A percentile compares a stretch with the other conserved stretches of the same genome.
Conservation (phyloP, 2,888 invertebrate species). For the Drosophila monieri region DNA sequence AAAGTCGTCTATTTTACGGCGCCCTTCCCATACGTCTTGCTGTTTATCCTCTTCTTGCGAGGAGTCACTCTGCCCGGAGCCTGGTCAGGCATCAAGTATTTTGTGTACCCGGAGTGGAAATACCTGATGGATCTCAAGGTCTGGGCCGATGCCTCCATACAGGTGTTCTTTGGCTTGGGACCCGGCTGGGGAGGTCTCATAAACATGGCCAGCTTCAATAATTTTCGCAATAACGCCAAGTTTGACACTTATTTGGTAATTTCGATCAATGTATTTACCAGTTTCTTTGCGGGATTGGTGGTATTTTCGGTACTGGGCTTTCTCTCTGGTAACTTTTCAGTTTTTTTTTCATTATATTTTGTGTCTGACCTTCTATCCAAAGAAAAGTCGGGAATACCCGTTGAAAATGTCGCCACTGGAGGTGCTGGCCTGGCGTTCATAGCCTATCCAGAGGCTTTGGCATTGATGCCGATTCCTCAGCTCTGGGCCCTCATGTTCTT, state of each 20-base stretch:
- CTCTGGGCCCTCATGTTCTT: constrained; percentile 92
- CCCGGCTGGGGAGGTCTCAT: constrained; percentile 94
- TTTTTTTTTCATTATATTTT: background rate
- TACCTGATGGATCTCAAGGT: constrained; percentile 91
- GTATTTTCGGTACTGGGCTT: constrained; percentile 92
- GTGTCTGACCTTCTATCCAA: background rate
- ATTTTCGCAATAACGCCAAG: constrained; percentile 89
- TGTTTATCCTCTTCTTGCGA: constrained; percentile 89
- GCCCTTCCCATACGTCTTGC: constrained; percentile 91
- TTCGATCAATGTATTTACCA: constrained; percentile 89
- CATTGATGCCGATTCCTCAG: constrained; percentile 90
- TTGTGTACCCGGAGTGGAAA: constrained; percentile 91
- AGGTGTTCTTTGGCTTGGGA: constrained; percentile 95
- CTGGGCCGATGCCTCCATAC: constrained; percentile 97
- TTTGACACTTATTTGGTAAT: constrained; percentile 89
- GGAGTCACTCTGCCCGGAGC: constrained; percentile 93
- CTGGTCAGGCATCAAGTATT: constrained; percentile 89
- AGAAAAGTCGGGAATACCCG: constrained; percentile 88
- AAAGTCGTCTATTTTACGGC: constrained; percentile 93
- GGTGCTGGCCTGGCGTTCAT: constrained; percentile 92
- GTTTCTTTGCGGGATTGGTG: constrained; percentile 91
- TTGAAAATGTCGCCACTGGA: constrained; percentile 90
- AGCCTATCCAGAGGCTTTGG: constrained; percentile 91
- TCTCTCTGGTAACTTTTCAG: constrained; percentile 85
- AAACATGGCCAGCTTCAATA: constrained; percentile 93